Evolutionary conservation across 2,888 invertebrate genomes (phyloP), one percentile per base, ranked within the genome.

Genomic region (Oscheius sp.): DNA sequence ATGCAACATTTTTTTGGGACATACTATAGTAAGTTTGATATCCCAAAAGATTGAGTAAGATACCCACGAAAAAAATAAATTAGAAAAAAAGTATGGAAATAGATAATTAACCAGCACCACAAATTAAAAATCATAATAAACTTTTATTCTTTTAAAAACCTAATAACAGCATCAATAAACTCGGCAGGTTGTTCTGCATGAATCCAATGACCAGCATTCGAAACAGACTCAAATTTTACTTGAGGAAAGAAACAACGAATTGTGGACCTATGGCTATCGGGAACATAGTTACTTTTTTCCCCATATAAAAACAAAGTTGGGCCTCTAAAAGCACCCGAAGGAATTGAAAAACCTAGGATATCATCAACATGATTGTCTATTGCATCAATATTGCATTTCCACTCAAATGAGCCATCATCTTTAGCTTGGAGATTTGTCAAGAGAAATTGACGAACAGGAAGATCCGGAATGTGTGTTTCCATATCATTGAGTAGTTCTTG

Each of bases 141-240:
- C n/a, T n/a, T n/a, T 24, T 44, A 22, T 9, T 70, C 33, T 45
- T 69, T 67, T 57, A 92, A 86, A 87, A 92, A 93, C 75, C 89
- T 89, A 76, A 90, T 88, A 36, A 91, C 88, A 59, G 89, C 80
- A 57, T 91, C 89, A 26, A 93, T 86, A 86, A 94, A 94, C 74
- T 91, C 91, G 6, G 89, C 87, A 1, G 95, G 94, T 86, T 94
- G 92, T 73, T 96, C 95, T 74, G 92, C 91, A 86, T 97, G 96
- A 0, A 95, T 91, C 92, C 94, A 93, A 87, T 97, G 96, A 0
- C 94, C 94, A 5, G 95, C 93, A 38, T 91, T 92, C 57, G 90
- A 89, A 61, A 94, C 90, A 77, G 91, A 91, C 51, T 89, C 86
- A 82, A 94, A 89, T 73, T 91, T 88, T 0, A 92, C 91, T 38